Base-by-base conservation (phyloP, 2,797 vertebrate species). In the Cygnus olor region DNA sequence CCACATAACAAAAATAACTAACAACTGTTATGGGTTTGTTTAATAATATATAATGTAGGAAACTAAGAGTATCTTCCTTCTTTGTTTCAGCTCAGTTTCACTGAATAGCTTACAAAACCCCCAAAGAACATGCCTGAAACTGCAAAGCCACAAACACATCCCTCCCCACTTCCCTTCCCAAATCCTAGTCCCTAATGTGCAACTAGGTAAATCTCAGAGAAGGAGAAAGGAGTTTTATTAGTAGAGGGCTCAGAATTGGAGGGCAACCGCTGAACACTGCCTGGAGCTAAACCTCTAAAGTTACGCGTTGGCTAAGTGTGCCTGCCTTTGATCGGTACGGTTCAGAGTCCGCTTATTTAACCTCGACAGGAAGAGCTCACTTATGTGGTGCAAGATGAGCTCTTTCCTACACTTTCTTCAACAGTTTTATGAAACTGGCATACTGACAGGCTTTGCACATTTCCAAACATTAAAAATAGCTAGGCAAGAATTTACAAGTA, bases 61-160 rank as follows among this genome's bases (percentile, higher is more conserved):
- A 96, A 92, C 86, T 49, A 89, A 73, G 66, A 95, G 72, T 70
- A 80, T 96, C 94, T 90, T 88, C 86, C 86, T 89, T 42, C 78
- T 96, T 94, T 91, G 89, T 94, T 90, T 94, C 88, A 94, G 76
- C 63, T 89, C 90, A 72, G 81, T 85, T 94, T 89, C 86, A 91
- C 81, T 80, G 79, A 95, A 91, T 63, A 88, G 86, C 81, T 92
- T 83, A 32, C 17, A 88, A 96, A 97, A 90, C 53, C 84, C 89
- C 96, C 61, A 28, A 89, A 94, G 88, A 96, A 94, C 96, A 64
- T 25, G 96, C 45, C 82, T 96, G 93, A 93, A 97, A 47, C 88
- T 96, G 94, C 90, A 89, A 93, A 88, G 88, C 93, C 94, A 91
- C 94, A 92, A 88, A 92, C 57, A 90, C 92, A 95, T 87, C 91